These are phyloP conservation scores for Amphimallon solstitiale DNA, from an alignment of 2,888 invertebrate species.

Conservation along the genomic window DNA sequence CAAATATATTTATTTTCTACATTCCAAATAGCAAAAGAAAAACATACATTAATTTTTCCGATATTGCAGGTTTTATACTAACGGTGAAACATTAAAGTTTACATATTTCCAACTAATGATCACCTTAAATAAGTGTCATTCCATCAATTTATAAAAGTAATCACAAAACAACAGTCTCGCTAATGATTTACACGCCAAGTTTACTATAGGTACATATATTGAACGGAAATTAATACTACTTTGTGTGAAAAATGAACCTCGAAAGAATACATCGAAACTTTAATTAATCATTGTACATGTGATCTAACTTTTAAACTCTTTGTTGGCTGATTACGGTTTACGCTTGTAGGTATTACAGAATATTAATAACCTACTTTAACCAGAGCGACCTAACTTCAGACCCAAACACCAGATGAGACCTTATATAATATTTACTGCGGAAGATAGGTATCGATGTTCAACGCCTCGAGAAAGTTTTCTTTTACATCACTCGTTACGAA, in stretches of 20 bases:
- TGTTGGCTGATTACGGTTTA: constrained; percentile 11
- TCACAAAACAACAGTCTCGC: too few species aligned
- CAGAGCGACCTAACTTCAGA: constrained; percentile 13
- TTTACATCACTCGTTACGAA: constrained; percentile 21
- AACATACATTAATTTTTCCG: too few species aligned
- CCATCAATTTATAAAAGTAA: neutral
- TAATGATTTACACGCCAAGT: neutral
- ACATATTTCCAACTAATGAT: too few species aligned
- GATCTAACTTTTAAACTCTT: constrained; percentile 23
- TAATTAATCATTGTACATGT: constrained; percentile 8
- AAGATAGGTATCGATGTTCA: constrained; percentile 9
- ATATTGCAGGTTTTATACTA: too few species aligned
- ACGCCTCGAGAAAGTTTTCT: constrained; percentile 23
- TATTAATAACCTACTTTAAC: constrained; percentile 21
- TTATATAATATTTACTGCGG: constrained; percentile 17
- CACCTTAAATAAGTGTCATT: neutral
- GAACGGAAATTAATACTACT: constrained; percentile 10
- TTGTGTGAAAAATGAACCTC: constrained; percentile 5
- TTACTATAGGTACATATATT: neutral
- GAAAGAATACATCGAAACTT: neutral
- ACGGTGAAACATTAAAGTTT: too few species aligned
- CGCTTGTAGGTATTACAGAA: constrained; percentile 8
- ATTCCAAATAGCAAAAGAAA: too few species aligned
- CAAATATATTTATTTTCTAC: too few species aligned
- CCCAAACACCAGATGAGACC: constrained; percentile 19